phyloP scores from a whole-genome alignment of 1,140 invertebrate species.

The Eumaeus atala region DNA sequence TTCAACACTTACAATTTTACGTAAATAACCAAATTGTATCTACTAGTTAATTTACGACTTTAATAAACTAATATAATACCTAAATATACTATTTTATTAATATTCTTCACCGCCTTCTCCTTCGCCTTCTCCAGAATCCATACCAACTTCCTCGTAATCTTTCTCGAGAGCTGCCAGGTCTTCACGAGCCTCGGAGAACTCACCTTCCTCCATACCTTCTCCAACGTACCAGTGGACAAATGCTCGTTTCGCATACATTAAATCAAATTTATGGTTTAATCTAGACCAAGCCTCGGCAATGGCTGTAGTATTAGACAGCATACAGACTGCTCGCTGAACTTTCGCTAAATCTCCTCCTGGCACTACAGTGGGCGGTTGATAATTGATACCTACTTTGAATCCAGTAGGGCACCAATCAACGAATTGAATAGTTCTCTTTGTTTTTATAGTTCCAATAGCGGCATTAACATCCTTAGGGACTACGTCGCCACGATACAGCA shows the following conservation, averaged over 20 bases:
- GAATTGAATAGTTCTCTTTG: constrained; percentile 88
- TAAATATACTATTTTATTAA: constrained; percentile 67
- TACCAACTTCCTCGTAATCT: constrained; percentile 88
- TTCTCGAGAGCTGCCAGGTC: constrained; percentile 89
- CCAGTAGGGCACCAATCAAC: constrained; percentile 94
- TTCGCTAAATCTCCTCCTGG: constrained; percentile 88
- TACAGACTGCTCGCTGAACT: constrained; percentile 87
- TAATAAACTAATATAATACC: constrained; percentile 21
- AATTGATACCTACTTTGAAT: constrained; percentile 86
- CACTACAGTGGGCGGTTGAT: constrained; percentile 86
- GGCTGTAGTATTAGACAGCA: constrained; percentile 91
- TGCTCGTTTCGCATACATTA: constrained; percentile 75
- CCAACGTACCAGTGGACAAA: constrained; percentile 92
- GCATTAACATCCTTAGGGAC: constrained; percentile 91
- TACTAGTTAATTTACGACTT: not conserved
- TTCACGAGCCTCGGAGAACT: constrained; percentile 90
- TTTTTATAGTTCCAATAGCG: constrained; percentile 88
- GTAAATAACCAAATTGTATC: too few relatives aligned
- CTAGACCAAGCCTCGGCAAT: constrained; percentile 87
- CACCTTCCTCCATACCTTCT: constrained; percentile 90
- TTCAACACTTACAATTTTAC: too few relatives aligned
- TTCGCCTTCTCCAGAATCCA: constrained; percentile 83
- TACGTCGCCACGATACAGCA: constrained; percentile 82
- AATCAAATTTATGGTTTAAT: constrained; percentile 87
- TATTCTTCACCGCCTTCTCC: constrained; percentile 83